Base-by-base conservation (phyloP, 1,140 invertebrate genomes). In the Meloidogyne hapla region DNA sequence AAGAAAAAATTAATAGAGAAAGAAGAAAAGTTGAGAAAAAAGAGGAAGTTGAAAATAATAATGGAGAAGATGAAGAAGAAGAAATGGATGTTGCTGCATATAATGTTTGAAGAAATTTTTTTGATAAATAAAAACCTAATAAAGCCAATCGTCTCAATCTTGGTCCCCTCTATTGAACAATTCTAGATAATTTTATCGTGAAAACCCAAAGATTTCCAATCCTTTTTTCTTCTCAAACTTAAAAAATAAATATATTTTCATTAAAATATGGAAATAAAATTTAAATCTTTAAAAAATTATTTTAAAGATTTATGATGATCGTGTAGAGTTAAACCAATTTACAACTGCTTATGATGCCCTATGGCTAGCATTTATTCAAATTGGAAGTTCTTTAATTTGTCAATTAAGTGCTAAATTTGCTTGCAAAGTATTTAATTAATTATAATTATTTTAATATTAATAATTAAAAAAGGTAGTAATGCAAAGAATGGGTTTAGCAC, bases 381-480 rank as follows among this genome's bases (percentile, higher is more conserved):
- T 87, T n/a, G 65, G 65, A 2, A 82, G 84, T 40, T 82, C 83
- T 6, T 73, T 86, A 26, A 48, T 86, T 2, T 87, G 82, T 66
- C 85, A 87, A 40, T 80, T 85, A 48, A 84, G 84, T 67, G 78
- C 80, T 9, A 86, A 86, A 70, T 87, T 86, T 72, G 84, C 85
- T n/a, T 87, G 85, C 72, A 86, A 86, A 76, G 85, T 85, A n/a
- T 65, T 21, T 40, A 15, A 56, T 81, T 78, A 48, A 23, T 13
- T 45, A 3, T 28, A 38, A 18, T 78, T 42, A 18, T 21, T 69
- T 28, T 75, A 33, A 26, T 18, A 76, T 9, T 28, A 21, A 61
- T 21, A 23, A 76, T 82, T 48, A 13, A 69, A 18, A 23, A 40
- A 84, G 83, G 81, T 84, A 9, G 69, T 85, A 75, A 85, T 85